A percentile compares a stretch with the other conserved stretches of the same genome.
Evolutionary conservation across 1,140 invertebrate species (phyloP).

Genomic region (Papilio xuthus): DNA sequence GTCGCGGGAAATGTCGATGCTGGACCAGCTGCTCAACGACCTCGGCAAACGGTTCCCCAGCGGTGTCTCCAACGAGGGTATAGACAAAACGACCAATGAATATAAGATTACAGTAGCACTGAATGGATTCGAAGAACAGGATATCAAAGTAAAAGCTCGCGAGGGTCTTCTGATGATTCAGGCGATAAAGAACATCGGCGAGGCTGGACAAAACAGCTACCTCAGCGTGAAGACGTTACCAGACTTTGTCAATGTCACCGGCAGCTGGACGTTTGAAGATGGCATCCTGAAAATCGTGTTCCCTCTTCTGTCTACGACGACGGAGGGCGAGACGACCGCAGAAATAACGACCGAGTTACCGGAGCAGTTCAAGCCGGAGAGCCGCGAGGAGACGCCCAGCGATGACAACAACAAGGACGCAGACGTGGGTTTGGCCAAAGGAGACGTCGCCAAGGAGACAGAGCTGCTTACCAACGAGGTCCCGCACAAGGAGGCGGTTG

Average conservation of each 20-base stretch:
- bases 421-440: constrained; percentile 46
- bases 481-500: constrained; percentile 38
- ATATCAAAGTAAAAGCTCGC: constrained; percentile 55
- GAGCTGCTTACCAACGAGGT: constrained; percentile 51
- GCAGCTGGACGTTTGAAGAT: constrained; percentile 58
- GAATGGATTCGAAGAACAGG: constrained; percentile 52
- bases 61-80: constrained; percentile 41
- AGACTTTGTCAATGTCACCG: constrained; percentile 47
- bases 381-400: constrained; percentile 48
- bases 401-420: constrained; percentile 41
- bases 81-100: constrained; percentile 47
- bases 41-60: constrained; percentile 48
- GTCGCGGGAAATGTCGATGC: constrained; percentile 42
- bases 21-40: constrained; percentile 48
- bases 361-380: constrained; percentile 31
- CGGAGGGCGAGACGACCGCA: constrained; percentile 41
- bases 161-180: constrained; percentile 58
- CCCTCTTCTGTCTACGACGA: constrained; percentile 45
- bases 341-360: constrained; percentile 32
- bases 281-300: constrained; percentile 58
- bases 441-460: constrained; percentile 38
- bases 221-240: constrained; percentile 52
- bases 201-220: constrained; percentile 44
- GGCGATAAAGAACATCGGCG: constrained; percentile 47
- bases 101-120: constrained; percentile 53